These are phyloP conservation scores for Holocentrus rufus DNA, from an alignment of 2,797 vertebrate genomes.

Conservation along the genomic window DNA sequence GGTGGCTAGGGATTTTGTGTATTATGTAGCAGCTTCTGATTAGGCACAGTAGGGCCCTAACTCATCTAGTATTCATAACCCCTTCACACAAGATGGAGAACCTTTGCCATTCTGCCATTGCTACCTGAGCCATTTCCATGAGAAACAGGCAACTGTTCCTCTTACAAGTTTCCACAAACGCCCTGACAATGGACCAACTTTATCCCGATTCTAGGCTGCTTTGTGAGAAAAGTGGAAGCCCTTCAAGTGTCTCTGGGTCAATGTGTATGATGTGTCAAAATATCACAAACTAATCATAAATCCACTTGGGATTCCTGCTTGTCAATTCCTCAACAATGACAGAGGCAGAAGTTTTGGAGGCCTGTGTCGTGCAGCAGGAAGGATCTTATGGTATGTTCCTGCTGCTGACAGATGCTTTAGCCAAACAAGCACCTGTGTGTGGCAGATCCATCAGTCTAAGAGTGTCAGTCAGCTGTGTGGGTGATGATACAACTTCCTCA, in stretches of 20 bases:
- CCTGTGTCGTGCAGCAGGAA: constrained; percentile 20
- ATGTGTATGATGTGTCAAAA: not conserved
- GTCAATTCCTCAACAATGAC: not conserved
- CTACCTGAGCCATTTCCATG: constrained; percentile 22
- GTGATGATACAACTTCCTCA: constrained; percentile 11
- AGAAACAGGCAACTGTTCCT: constrained; percentile 9
- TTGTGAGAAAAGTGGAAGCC: not conserved
- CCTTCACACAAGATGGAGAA: constrained; percentile 47
- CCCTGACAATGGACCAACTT: constrained; percentile 6
- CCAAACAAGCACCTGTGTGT: constrained; percentile 14
- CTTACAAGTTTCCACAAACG: constrained; percentile 24
- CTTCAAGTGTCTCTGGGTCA: not conserved
- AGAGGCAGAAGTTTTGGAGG: not conserved
- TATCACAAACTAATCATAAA: constrained; percentile 15
- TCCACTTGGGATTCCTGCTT: not conserved
- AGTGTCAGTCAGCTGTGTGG: not conserved
- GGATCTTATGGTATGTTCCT: not conserved
- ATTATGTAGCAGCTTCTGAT: constrained; percentile 54
- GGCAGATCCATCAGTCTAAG: constrained; percentile 10
- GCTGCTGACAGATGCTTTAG: constrained; percentile 22
- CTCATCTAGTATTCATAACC: constrained; percentile 48
- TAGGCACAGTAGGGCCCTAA: constrained; percentile 43
- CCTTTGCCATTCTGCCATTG: constrained; percentile 34
- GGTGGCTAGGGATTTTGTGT: constrained; percentile 49
- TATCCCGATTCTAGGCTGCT: not conserved